These are phyloP conservation scores for Drosophila mulleri DNA, from an alignment of 2,888 invertebrate species.

Conservation along the genomic window DNA sequence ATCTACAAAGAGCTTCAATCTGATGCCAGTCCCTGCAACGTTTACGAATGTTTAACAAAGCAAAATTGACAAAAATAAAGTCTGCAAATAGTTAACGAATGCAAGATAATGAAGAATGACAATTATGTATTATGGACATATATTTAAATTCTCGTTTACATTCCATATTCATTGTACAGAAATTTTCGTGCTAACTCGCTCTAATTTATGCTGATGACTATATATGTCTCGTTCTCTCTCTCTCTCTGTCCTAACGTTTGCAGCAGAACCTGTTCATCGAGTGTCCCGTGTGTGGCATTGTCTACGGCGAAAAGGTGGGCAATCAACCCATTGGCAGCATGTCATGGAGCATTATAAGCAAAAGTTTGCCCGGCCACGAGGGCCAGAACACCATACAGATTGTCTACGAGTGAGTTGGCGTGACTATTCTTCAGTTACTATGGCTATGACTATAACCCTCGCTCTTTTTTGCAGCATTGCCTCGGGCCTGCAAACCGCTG, in stretches of 20 bases:
- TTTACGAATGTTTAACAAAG: neutral
- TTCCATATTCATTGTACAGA: neutral
- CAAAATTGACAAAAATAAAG: too few relatives aligned
- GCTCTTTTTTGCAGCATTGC: slow-evolving; percentile 88
- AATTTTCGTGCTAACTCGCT: slow-evolving; percentile 1
- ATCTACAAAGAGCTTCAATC: neutral
- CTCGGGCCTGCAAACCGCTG: slow-evolving; percentile 92
- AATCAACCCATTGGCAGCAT: slow-evolving; percentile 93
- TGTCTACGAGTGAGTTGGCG: slow-evolving; percentile 89
- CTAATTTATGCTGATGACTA: neutral
- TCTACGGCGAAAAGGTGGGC: slow-evolving; percentile 92
- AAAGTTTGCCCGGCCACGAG: slow-evolving; percentile 89
- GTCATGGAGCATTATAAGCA: slow-evolving; percentile 91
- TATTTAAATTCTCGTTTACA: neutral
- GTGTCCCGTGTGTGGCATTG: slow-evolving; percentile 94
- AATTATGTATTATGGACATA: too few relatives aligned
- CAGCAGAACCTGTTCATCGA: slow-evolving; percentile 89
- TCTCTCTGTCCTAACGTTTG: slow-evolving; percentile 6
- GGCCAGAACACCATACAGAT: slow-evolving; percentile 91
- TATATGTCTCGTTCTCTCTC: neutral
- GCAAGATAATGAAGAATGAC: too few relatives aligned
- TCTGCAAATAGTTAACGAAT: too few relatives aligned
- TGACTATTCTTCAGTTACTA: too few relatives aligned
- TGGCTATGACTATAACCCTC: neutral
- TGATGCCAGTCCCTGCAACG: neutral